phyloP scores from a whole-genome alignment of 2,888 invertebrate species.

The Linnaemya vulpina region DNA sequence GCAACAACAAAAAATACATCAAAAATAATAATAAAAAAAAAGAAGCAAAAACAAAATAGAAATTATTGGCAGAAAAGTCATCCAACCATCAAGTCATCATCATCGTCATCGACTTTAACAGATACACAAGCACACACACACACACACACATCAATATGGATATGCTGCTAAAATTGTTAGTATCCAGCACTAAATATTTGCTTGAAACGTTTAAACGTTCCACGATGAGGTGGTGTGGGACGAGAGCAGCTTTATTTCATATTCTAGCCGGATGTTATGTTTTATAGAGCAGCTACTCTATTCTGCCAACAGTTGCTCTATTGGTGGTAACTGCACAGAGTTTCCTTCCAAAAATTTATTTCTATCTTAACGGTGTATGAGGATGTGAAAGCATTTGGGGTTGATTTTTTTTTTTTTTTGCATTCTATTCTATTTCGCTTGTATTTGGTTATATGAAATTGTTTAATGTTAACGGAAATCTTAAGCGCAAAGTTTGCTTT shows the following conservation, averaged over 20 bases:
- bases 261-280: slow-evolving; percentile 67
- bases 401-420: too few species aligned
- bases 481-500: slow-evolving; percentile 71
- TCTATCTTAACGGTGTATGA: not conserved
- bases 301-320: slow-evolving; percentile 22
- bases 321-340: slow-evolving; percentile 26
- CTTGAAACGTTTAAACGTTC: not conserved
- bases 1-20: slow-evolving; percentile 1
- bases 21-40: too few species aligned
- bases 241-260: slow-evolving; percentile 52
- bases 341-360: slow-evolving; percentile 30
- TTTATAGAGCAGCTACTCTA: slow-evolving; percentile 39
- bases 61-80: slow-evolving; percentile 67
- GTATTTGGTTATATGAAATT: slow-evolving; percentile 52
- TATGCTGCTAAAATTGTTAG: slow-evolving; percentile 7
- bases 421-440: too few species aligned
- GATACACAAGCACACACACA: not conserved
- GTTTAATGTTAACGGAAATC: slow-evolving; percentile 69
- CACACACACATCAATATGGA: not conserved
- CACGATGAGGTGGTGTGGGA: slow-evolving; percentile 10
- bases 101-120: slow-evolving; percentile 30
- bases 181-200: not conserved
- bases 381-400: not conserved
- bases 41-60: slow-evolving; percentile 51
- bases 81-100: slow-evolving; percentile 69